Evolutionary conservation across 1,140 invertebrate genomes (phyloP).

Genomic region (Acromyrmex heyeri): DNA sequence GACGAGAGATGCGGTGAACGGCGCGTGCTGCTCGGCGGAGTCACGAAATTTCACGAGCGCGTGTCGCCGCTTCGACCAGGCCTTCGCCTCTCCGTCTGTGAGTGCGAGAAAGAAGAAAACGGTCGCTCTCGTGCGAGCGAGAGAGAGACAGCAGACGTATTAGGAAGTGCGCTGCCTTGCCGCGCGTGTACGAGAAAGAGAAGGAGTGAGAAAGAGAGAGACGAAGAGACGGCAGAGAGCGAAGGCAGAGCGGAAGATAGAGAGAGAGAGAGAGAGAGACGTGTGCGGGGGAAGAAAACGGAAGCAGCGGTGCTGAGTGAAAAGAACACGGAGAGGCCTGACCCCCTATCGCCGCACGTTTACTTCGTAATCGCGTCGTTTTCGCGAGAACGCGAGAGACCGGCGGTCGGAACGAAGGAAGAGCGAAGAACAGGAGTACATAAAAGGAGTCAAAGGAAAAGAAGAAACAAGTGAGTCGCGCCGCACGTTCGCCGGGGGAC

Average conservation of each 20-base stretch:
- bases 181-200: conserved; percentile 40
- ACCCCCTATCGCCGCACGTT: conserved; percentile 62
- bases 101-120: not conserved
- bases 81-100: conserved; percentile 35
- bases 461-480: conserved; percentile 33
- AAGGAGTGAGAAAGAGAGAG: conserved; percentile 42
- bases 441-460: not conserved
- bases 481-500: not conserved
- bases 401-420: conserved; percentile 18
- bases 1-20: conserved; percentile 67
- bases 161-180: conserved; percentile 47
- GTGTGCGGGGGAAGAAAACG: conserved; percentile 48
- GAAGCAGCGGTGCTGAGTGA: conserved; percentile 51
- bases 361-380: conserved; percentile 64
- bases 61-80: conserved; percentile 51
- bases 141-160: conserved; percentile 52
- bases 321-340: conserved; percentile 57
- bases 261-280: conserved; percentile 61
- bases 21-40: conserved; percentile 39
- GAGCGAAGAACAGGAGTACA: not conserved
- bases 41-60: conserved; percentile 66
- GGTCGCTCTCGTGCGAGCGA: not conserved
- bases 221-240: conserved; percentile 26
- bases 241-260: no score
- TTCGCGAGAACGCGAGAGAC: conserved; percentile 46